Evolutionary conservation across 2,797 vertebrate species (phyloP).

Genomic region (Sarcoramphus papa): DNA sequence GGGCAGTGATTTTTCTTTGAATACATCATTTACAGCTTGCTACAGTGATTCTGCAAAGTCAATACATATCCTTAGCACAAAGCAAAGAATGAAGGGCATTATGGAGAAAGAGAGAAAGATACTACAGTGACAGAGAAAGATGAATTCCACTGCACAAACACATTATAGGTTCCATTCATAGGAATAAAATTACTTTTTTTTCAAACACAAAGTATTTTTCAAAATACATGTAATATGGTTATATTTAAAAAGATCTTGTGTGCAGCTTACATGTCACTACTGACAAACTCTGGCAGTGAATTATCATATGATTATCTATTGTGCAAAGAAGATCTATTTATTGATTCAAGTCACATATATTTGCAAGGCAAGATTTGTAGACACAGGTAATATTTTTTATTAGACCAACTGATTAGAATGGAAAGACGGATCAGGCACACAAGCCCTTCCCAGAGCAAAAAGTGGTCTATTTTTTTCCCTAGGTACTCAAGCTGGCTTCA

Average conservation of each 20-base stretch:
- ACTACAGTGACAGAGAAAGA: neutral
- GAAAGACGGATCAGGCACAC: neutral
- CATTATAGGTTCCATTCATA: neutral
- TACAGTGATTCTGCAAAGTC: slow-evolving; percentile 67
- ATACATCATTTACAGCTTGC: slow-evolving; percentile 68
- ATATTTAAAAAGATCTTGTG: neutral
- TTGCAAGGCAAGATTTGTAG: slow-evolving; percentile 27
- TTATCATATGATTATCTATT: slow-evolving; percentile 17
- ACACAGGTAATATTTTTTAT: slow-evolving; percentile 35
- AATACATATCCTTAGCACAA: slow-evolving; percentile 61
- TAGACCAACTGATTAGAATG: slow-evolving; percentile 27
- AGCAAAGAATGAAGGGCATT: slow-evolving; percentile 60
- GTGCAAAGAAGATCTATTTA: slow-evolving; percentile 28
- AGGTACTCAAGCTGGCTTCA: neutral
- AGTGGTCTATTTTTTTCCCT: neutral
- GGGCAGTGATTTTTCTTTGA: slow-evolving; percentile 68
- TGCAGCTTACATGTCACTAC: neutral
- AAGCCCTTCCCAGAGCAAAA: neutral
- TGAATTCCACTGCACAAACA: slow-evolving; percentile 9
- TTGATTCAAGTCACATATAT: slow-evolving; percentile 21
- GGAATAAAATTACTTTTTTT: neutral
- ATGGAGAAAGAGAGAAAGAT: slow-evolving; percentile 38
- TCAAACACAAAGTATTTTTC: neutral
- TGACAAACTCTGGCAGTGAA: slow-evolving; percentile 8
- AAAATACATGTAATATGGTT: neutral